phyloP scores from a whole-genome alignment of 1,140 invertebrate species.

The Orchestia grillus region DNA sequence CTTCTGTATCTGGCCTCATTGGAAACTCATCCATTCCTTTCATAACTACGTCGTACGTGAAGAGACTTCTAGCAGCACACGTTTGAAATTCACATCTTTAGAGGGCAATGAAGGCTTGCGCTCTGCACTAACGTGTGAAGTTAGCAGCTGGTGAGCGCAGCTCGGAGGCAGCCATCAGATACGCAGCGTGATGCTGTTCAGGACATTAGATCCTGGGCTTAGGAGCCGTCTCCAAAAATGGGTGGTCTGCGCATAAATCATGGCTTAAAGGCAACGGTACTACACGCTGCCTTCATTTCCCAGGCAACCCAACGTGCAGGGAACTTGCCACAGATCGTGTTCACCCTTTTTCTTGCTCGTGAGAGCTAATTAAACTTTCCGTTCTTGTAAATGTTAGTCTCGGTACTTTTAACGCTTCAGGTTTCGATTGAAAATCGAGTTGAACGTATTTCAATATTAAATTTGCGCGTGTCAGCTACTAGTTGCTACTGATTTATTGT shows the following conservation, averaged over 20 bases:
- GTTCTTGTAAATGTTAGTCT: neutral
- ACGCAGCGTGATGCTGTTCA: constrained; percentile 11
- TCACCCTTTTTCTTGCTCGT: neutral
- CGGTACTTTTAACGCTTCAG: neutral
- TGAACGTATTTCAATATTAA: neutral
- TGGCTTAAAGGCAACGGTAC: constrained; percentile 52
- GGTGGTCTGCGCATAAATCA: constrained; percentile 34
- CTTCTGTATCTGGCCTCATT: neutral
- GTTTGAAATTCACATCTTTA: neutral
- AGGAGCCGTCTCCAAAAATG: constrained; percentile 26
- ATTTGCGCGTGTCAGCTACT: neutral
- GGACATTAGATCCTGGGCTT: constrained; percentile 43
- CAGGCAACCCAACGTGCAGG: neutral
- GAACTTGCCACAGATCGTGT: neutral
- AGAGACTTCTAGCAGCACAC: neutral
- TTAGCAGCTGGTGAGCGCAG: neutral
- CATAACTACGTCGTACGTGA: neutral
- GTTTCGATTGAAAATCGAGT: neutral
- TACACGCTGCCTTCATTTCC: constrained; percentile 18
- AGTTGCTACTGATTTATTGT: neutral
- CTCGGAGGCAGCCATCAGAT: neutral
- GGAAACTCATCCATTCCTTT: neutral
- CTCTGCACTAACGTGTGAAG: neutral
- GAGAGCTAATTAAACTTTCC: neutral
- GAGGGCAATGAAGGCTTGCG: neutral